Base-by-base conservation (phyloP, 2,797 vertebrate species). In the Coendou prehensilis region DNA sequence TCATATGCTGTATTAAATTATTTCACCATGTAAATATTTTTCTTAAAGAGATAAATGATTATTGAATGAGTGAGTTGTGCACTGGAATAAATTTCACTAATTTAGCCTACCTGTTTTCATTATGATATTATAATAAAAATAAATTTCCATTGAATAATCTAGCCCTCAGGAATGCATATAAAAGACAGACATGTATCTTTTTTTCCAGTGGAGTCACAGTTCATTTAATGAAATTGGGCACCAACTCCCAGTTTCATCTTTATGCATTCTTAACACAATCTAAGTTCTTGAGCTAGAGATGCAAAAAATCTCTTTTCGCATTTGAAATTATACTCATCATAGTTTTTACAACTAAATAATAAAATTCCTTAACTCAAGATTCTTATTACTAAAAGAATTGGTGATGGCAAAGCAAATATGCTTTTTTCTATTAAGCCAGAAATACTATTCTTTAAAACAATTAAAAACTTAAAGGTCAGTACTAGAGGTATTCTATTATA, bases 181-280 rank as follows among this genome's bases (percentile, higher is more conserved):
- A 73, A 85, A 45, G 67, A 59, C 7, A 92, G 64, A 67, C 26
- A 91, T 2, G 4, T 30, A 0, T 50, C 14, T 79, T 93, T 76
- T 76, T 76, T 59, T 47, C 33, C 45, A 10, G 10, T 80, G 17
- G 80, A 76, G 23, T 85, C 67, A 93, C 20, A 88, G 37, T 10
- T 67, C 76, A 83, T 80, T 94, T 96, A 95, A 92, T 93, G 79
- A 96, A 97, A 97, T 83, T 95, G 89, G 67, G 82, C 87, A 2
- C 84, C 59, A 96, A 26, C 41, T 89, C 37, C 50, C 84, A 64
- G 15, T 86, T 20, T 83, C 45, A 73, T 93, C 15, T 95, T 97
- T 94, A 80, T 30, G 20, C 79, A 92, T 88, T 80, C 63, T 41
- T 81, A 95, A 52, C 13, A 94, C 91, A 95, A 13, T 37, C 47